Evolutionary conservation across 2,113 vertebrate species (phyloP).

Genomic region (Pandion haliaetus): DNA sequence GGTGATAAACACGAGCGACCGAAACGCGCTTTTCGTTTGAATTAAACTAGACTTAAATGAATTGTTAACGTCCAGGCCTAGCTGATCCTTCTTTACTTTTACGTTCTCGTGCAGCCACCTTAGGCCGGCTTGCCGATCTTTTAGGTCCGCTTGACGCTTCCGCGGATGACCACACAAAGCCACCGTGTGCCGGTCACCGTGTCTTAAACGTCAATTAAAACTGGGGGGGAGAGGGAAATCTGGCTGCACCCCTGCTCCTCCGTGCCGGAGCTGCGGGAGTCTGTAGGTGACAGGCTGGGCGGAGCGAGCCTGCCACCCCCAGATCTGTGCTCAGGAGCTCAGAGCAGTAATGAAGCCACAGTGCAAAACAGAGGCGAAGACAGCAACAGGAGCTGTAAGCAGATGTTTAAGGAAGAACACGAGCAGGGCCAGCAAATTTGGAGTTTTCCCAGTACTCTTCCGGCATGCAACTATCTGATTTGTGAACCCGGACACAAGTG

Average conservation of each 20-base stretch:
- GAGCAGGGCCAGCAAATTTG: fast-evolving
- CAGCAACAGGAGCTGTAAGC: not conserved
- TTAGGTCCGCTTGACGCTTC: not conserved
- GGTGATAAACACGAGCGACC: fast-evolving
- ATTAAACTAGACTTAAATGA: not conserved
- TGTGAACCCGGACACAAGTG: not conserved
- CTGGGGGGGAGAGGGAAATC: not conserved
- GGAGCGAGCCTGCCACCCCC: not conserved
- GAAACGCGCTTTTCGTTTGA: not conserved
- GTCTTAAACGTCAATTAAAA: not conserved
- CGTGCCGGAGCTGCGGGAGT: fast-evolving
- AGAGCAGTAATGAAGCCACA: not conserved
- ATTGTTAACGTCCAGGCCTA: not conserved
- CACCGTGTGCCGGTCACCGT: fast-evolving
- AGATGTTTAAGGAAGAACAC: not conserved
- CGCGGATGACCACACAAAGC: not conserved
- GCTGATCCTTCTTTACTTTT: not conserved
- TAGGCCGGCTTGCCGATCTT: not conserved
- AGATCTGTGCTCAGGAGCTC: not conserved
- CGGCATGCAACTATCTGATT: not conserved
- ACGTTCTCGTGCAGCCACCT: fast-evolving
- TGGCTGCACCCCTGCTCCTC: not conserved
- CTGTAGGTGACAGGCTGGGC: not conserved
- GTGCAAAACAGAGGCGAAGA: not conserved
- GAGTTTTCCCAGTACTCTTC: not conserved